Conservation (phyloP, 2,888 invertebrate genomes). For the Fragum sueziense region DNA sequence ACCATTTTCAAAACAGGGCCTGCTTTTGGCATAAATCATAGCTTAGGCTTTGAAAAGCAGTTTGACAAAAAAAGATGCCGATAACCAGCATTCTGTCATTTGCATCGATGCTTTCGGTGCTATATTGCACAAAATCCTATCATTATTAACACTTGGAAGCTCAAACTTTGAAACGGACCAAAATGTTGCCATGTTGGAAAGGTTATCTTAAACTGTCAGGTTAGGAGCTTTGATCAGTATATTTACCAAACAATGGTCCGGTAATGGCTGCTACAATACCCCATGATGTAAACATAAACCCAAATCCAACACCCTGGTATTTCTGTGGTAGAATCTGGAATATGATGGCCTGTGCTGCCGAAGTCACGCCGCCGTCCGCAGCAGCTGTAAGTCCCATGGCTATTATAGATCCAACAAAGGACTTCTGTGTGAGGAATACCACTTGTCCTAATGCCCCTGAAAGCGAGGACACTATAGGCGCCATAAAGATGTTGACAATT, state of each 20-base stretch:
- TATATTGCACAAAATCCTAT: no score
- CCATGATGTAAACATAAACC: neutral
- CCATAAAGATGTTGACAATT: neutral
- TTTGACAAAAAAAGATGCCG: no score
- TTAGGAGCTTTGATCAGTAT: no score
- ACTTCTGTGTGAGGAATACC: neutral
- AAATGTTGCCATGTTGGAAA: no score
- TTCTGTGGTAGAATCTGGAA: neutral
- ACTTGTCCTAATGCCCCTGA: neutral
- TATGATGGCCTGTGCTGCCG: neutral
- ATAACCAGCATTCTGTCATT: no score
- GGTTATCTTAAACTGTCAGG: no score
- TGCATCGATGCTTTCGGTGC: no score
- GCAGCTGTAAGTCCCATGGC: neutral
- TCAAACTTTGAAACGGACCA: no score
- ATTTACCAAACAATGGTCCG: slow-evolving; percentile 19
- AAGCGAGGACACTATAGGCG: neutral
- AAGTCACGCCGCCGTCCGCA: neutral
- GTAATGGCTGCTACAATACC: neutral
- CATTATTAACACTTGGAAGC: no score
- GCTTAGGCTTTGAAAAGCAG: no score
- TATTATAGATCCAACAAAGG: neutral
- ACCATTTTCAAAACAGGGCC: no score
- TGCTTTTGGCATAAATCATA: no score
- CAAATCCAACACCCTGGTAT: neutral